Percentiles rank a stretch among this genome's conserved stretches.
phyloP scores from a whole-genome alignment of 2,888 invertebrate species.

The Esperia sulphurella region DNA sequence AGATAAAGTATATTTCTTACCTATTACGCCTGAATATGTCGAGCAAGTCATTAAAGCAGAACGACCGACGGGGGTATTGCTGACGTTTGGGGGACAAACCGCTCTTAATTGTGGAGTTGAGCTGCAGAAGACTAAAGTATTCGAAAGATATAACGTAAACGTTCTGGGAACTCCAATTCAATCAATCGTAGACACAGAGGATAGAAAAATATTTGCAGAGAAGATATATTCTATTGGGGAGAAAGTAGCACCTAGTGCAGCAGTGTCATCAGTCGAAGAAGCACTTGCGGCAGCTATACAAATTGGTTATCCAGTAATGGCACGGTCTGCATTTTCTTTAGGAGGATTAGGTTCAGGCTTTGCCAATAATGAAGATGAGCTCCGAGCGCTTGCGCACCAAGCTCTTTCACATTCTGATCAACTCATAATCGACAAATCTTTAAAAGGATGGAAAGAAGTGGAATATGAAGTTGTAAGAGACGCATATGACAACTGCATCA shows the following conservation, averaged over 20 bases:
- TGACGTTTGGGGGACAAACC: constrained; percentile 99
- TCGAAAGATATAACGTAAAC: constrained; percentile 91
- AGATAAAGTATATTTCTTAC: constrained; percentile 98
- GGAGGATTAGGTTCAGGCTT: constrained; percentile 99
- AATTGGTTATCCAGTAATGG: constrained; percentile 97
- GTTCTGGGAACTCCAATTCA: constrained; percentile 98
- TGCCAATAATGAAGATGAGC: constrained; percentile 92
- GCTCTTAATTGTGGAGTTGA: constrained; percentile 98
- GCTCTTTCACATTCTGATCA: constrained; percentile 94
- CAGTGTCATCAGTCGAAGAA: constrained; percentile 93
- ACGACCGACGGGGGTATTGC: constrained; percentile 96
- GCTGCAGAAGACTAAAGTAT: constrained; percentile 89
- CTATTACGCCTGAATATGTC: constrained; percentile 96
- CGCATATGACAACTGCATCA: constrained; percentile 98
- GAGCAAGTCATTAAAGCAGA: constrained; percentile 98
- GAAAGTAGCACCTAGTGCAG: constrained; percentile 96
- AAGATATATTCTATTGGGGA: constrained; percentile 94
- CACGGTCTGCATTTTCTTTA: constrained; percentile 97
- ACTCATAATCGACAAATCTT: constrained; percentile 96
- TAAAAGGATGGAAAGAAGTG: constrained; percentile 99
- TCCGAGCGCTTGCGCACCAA: constrained; percentile 88
- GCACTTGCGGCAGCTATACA: constrained; percentile 91
- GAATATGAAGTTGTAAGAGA: constrained; percentile 99
- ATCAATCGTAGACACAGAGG: constrained; percentile 98
- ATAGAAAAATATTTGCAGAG: constrained; percentile 96